Evolutionary conservation across 2,888 invertebrate genomes (phyloP), one percentile per base, ranked within the genome.

Genomic region (Orthosia gothica): DNA sequence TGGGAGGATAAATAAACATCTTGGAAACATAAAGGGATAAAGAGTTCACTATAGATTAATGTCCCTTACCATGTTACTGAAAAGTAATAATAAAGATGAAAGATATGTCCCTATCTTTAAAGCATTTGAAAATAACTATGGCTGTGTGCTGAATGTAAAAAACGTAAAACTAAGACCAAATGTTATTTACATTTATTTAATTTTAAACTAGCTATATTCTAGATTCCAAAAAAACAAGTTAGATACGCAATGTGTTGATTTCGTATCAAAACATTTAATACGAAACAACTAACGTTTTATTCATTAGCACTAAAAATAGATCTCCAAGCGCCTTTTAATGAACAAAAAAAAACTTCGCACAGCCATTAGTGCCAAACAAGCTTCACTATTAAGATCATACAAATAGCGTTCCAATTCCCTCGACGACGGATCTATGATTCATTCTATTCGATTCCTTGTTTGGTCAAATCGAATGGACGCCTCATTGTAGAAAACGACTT

Each of bases 381-480:
- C 65, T 70, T 81, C 55, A 82, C 71, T 74, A 87, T 80, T 85
- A 87, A 63, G 23, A 20, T 15, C 52, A 72, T 66, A 64, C 52
- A 47, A 74, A 88, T 85, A 87, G 74, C 61, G 86, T 86, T 82
- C 83, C 73, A 81, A 85, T 86, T 89, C 79, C 80, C 75, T 79
- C 77, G 74, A 68, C 70, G 78, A 79, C 65, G 59, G 64, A 73
- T 73, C 82, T 86, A 89, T 92, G 92, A 92, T 83, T 92, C 92
- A 92, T 88, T 85, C 67, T 68, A 69, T 81, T 76, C 87, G 81
- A 86, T 78, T 86, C 92, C 93, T 88, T 92, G 79, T 93, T 89
- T 92, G 93, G 93, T 89, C 89, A 93, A 92, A 93, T 92, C 89
- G 88, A 90, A 91, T 88, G 83, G 81, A 86, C 87, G 83, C 83